Base-by-base conservation (phyloP, 2,113 vertebrate genomes). In the Ranitomeya imitator region DNA sequence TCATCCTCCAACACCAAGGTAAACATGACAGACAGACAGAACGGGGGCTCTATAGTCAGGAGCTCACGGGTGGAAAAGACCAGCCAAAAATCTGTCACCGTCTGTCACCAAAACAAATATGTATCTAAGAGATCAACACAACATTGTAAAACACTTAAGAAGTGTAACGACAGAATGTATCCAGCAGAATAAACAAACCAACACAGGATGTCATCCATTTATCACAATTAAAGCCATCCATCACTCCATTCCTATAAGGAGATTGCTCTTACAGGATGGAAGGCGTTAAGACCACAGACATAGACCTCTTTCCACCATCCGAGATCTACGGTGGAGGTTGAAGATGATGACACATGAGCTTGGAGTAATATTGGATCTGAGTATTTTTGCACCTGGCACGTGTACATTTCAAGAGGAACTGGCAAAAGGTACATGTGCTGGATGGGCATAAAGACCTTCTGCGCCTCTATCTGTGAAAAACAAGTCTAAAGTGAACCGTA, bases 131-230 rank as follows among this genome's bases (percentile, higher is more conserved):
- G 55, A 73, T 45, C 67, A 55, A 87, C 78, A 82, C 61, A 71
- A 69, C 78, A 81, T 81, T 81, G 65, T 71, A 73, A 87, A 87
- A 73, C 86, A 81, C 79, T 87, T 71, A 87, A 67, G n/a, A 54
- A 71, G 54, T 19, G 63, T 81, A 82, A 81, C 8, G 86, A 82
- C 86, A 87, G 78, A 71, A 82, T 45, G 21, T 80, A 55, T 55
- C 45, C 54, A 80, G 78, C n/a, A 87, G 26, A 10, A 54, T 54
- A 78, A 86, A 79, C 85, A 86, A 86, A 79, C 16, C n/a, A 79
- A 79, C 63, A 31, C 11, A 16, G 78, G 63, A 87, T 87, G 86
- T 31, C 45, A 54, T 13, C 16, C 15, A 87, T 81, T 82, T 60
- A 82, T 81, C 78, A 79, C 73, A 63, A 86, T 86, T 86, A 86